Base-by-base conservation (phyloP, 1,140 invertebrate genomes). In the Theocolax elegans region DNA sequence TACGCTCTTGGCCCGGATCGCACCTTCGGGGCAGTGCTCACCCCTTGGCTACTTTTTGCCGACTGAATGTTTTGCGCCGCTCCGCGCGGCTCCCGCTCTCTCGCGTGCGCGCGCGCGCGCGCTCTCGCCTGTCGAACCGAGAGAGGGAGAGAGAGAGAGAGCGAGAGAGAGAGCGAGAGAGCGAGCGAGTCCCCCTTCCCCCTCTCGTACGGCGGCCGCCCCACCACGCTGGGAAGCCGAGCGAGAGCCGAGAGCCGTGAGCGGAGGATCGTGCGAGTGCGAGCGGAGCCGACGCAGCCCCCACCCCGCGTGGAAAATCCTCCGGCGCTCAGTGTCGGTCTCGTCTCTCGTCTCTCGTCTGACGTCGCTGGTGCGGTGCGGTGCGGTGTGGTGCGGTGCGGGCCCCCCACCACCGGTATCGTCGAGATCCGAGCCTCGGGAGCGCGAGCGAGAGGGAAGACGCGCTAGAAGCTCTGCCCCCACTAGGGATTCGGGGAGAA, bases 21-120 rank as follows among this genome's bases (percentile, higher is more conserved):
- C 72, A 76, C 71, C 75, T 78, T 58, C 77, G 78, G 79, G 80
- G 76, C 82, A 79, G 81, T 83, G 83, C 77, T 84, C 80, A 86
- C 82, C 84, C 85, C 85, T 84, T 83, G 85, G 80, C 81, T 85
- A 86, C 85, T 86, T 86, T 86, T 86, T 86, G 83, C 83, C 83
- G 83, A 85, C 85, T 86, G 82, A 85, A 86, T 85, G 83, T 85
- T 85, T 85, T 85, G 82, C 81, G 83, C 80, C 73, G 76, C 73
- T 72, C 75, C 74, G 76, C 75, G 75, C 73, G 66, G 56, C 59
- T 49, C 44, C 40, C 21, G 46, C 46, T 15, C 35, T 21, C 25
- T 1, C n/a, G 17, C 58, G 46, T 10, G 17, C 48, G 72, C 76
- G 49, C 59, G 72, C 71, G 70, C 71, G 69, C 72, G 38, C 29